Percentiles rank a stretch among this genome's conserved stretches.
phyloP scores from a whole-genome alignment of 2,888 invertebrate species.

The Bedellia somnulentella region DNA sequence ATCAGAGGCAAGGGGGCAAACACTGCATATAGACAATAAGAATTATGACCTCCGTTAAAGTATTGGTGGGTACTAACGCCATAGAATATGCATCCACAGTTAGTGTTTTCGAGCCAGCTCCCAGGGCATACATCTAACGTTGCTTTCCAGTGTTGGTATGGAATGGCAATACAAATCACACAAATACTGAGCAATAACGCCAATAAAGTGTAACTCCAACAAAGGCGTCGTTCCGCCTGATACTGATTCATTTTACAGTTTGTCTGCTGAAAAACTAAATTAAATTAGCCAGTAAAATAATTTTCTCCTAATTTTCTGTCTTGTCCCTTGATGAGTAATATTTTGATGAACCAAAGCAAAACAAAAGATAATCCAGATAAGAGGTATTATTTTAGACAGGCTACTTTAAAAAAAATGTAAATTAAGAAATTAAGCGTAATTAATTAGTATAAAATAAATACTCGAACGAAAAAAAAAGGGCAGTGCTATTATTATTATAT shows the following conservation, averaged over 20 bases:
- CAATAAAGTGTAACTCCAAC: conserved; percentile 33
- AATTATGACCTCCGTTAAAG: conserved; percentile 68
- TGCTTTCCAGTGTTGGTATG: conserved; percentile 69
- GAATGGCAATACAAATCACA: conserved; percentile 59
- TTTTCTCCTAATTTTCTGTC: too few relatives aligned
- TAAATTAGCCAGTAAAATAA: too few relatives aligned
- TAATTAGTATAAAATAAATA: too few relatives aligned
- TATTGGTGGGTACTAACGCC: conserved; percentile 62
- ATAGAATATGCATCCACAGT: conserved; percentile 71
- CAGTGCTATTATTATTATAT: too few relatives aligned
- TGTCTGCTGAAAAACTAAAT: too few relatives aligned
- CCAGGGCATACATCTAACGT: conserved; percentile 67
- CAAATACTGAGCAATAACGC: conserved; percentile 27
- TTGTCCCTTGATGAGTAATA: too few relatives aligned
- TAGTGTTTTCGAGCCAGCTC: conserved; percentile 57
- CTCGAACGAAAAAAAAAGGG: too few relatives aligned
- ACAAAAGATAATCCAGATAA: too few relatives aligned
- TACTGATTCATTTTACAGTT: conserved; percentile 43
- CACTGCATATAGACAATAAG: conserved; percentile 68
- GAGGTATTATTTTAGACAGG: too few relatives aligned
- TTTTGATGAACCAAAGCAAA: too few relatives aligned
- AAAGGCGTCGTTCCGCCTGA: conserved; percentile 33
- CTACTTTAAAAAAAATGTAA: too few relatives aligned
- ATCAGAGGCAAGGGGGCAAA: conserved; percentile 67
- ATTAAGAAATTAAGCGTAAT: too few relatives aligned